Evolutionary conservation across 2,797 vertebrate genomes (phyloP).

Genomic region (Lophius americanus): DNA sequence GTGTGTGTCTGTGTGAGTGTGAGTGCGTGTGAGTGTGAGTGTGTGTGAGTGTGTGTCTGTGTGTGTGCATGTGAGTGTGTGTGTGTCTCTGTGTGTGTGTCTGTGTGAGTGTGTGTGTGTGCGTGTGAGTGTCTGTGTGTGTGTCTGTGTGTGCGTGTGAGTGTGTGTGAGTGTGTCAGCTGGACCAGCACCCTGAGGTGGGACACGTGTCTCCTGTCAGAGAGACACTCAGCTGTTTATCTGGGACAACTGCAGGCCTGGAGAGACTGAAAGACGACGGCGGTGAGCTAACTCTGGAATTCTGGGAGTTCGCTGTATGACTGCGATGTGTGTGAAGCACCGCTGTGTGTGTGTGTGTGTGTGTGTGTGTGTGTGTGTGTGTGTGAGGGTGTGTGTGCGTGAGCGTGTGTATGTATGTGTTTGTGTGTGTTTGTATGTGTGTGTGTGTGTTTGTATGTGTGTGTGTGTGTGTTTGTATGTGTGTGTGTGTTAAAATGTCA

Average conservation of each 20-base stretch:
- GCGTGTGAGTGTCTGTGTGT: slow-evolving; percentile 1
- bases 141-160: slow-evolving; percentile 1
- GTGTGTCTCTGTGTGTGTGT: background rate
- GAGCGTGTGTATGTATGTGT: background rate
- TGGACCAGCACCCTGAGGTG: slow-evolving; percentile 13
- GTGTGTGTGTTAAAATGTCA: background rate
- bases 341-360: background rate
- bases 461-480: background rate
- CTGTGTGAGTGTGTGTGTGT: background rate
- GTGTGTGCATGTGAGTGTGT: background rate
- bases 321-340: slow-evolving; percentile 14
- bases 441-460: background rate
- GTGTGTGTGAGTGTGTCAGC: background rate
- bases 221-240: slow-evolving; percentile 50
- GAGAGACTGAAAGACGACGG: slow-evolving; percentile 25
- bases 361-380: background rate
- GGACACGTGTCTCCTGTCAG: slow-evolving; percentile 34
- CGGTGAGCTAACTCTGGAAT: slow-evolving; percentile 33
- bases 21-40: background rate
- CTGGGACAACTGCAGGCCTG: slow-evolving; percentile 33
- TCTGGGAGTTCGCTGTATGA: slow-evolving; percentile 12
- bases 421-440: background rate
- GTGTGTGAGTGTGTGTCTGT: background rate
- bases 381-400: background rate
- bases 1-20: slow-evolving; percentile 1